Base-by-base conservation (phyloP, 2,888 invertebrate genomes). In the Heliconius erato region DNA sequence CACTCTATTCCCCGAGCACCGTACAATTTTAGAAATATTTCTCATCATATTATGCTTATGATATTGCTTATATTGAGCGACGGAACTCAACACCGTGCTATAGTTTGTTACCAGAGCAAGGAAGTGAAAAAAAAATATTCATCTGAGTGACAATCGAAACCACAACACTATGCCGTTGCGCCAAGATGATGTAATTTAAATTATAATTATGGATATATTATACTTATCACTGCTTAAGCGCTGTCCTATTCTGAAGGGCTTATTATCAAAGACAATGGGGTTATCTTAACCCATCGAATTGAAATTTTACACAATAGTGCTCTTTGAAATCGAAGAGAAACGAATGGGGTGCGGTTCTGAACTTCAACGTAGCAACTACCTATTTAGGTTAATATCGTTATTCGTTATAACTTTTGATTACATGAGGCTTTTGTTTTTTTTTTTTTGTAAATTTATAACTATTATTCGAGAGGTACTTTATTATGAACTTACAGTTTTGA, bases 241-340 rank as follows among this genome's bases (percentile, higher is more conserved):
- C 26, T 72, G 11, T 44, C 44, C 54, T 26, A 54, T 35, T 74
- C 26, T 67, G 35, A 35, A 54, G 54, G 35, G 65, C 49, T 67
- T 74, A 80, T 80, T 74, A 74, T 65, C 19, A 32, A 77, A 69
- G 59, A 81, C 81, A 81, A 81, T 77, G 28, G 69, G 69, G 59
- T 77, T 77, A 81, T 77, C 59, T 77, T 76, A 81, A 81, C 28
- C 69, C 72, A 67, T 82, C 72, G 74, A 72, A 79, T 44, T 67
- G 72, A 81, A 81, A 76, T 74, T 80, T 74, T 74, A 59, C 68
- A 81, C 81, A 81, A 81, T 81, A 69, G 81, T 59, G 68, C 68
- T 68, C 81, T 59, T 80, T 71, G 77, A 81, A 81, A 77, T 77
- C 81, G 81, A 67, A 67, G 74, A 63, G 69, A 69, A 77, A 68